Evolutionary conservation across 1,140 invertebrate genomes (phyloP).

Genomic region (Oryctes rhinoceros): DNA sequence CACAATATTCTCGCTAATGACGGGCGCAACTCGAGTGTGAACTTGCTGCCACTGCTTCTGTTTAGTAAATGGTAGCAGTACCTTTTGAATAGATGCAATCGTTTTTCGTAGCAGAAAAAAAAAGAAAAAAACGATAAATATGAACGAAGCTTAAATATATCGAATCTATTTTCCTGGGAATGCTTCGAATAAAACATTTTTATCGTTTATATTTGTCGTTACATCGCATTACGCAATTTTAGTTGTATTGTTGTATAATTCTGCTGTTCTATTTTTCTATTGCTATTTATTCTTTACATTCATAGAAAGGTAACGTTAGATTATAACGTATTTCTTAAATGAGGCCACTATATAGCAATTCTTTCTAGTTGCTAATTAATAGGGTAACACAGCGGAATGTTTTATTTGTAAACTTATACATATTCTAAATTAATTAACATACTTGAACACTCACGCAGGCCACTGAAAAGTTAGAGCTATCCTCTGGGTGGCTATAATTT

Average conservation of each 20-base stretch:
- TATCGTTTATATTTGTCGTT: not conserved
- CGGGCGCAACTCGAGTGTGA: slow-evolving; percentile 12
- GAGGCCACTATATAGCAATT: too few species aligned
- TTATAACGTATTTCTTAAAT: too few species aligned
- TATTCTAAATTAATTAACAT: too few species aligned
- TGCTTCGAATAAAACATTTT: not conserved
- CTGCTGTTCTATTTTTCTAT: too few species aligned
- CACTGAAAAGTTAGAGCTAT: too few species aligned
- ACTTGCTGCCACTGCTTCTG: not conserved
- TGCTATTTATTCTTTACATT: too few species aligned
- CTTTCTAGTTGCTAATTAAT: too few species aligned
- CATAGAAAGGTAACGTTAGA: too few species aligned
- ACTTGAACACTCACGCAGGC: too few species aligned
- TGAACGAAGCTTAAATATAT: not conserved
- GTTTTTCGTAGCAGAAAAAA: not conserved
- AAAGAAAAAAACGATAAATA: not conserved
- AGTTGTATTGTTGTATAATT: not conserved
- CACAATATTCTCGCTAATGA: slow-evolving; percentile 5
- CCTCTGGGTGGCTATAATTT: too few species aligned
- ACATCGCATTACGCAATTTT: not conserved
- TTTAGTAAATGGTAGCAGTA: not conserved
- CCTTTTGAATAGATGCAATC: not conserved
- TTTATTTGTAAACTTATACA: too few species aligned
- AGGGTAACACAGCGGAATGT: too few species aligned
- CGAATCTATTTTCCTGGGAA: not conserved